phyloP scores from a whole-genome alignment of 1,140 invertebrate species.

The Protaetia brevitarsis region DNA sequence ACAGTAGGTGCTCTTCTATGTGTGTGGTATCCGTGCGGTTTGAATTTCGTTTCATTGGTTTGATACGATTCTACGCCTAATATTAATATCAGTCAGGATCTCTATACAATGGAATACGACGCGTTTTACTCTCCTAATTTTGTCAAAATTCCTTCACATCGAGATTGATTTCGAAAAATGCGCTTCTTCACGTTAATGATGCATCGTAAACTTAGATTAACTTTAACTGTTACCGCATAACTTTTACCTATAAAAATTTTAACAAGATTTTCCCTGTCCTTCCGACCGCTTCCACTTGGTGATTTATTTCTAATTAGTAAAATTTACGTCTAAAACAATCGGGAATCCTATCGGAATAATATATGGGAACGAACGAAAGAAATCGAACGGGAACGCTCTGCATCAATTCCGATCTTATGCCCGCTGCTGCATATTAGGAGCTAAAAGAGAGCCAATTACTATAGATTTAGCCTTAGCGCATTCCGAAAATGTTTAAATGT shows the following conservation, averaged over 20 bases:
- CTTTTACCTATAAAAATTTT: constrained; percentile 14
- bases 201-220: not conserved
- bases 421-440: not conserved
- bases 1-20: constrained; percentile 11
- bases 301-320: constrained; percentile 14
- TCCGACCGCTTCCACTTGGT: not conserved
- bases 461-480: constrained; percentile 10
- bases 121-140: not conserved
- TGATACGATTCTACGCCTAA: not conserved
- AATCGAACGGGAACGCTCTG: not conserved
- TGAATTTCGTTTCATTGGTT: no score
- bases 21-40: not conserved
- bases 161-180: not conserved
- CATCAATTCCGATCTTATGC: not conserved
- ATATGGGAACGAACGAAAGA: not conserved
- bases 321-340: constrained; percentile 8
- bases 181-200: not conserved
- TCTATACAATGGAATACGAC: not conserved
- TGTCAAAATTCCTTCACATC: not conserved
- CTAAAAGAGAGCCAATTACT: constrained; percentile 12
- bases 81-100: no score
- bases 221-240: constrained; percentile 5
- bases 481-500: constrained; percentile 14
- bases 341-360: not conserved
- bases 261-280: constrained; percentile 6